phyloP scores from a whole-genome alignment of 2,113 vertebrate genomes.

The Crotalus horridus region DNA sequence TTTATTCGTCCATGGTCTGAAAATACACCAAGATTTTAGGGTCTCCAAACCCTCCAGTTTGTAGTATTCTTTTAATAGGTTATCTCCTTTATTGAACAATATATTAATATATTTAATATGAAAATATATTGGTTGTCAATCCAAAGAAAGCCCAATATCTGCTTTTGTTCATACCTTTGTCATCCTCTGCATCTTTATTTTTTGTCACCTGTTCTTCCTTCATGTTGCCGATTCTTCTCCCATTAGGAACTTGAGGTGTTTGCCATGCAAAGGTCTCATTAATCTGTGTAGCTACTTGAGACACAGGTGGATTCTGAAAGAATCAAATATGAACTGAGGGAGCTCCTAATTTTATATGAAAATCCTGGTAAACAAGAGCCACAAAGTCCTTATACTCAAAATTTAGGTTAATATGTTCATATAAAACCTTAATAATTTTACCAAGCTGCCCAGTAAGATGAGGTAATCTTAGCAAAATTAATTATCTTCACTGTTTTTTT shows the following conservation, averaged over 20 bases:
- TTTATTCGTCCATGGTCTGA: neutral
- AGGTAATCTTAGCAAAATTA: neutral
- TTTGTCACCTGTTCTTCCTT: constrained; percentile 68
- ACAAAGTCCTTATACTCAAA: neutral
- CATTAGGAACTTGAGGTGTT: constrained; percentile 55
- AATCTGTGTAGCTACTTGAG: constrained; percentile 66
- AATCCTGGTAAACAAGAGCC: neutral
- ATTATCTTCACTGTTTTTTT: neutral
- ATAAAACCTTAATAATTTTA: neutral
- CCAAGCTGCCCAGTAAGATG: neutral
- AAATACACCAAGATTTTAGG: neutral
- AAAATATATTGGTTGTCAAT: neutral
- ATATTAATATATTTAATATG: neutral
- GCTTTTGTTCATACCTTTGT: constrained; percentile 65
- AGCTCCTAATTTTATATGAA: neutral
- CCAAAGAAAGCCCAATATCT: neutral
- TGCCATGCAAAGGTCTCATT: constrained; percentile 61
- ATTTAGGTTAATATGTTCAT: neutral
- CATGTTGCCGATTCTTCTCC: constrained; percentile 67
- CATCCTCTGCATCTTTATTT: constrained; percentile 33
- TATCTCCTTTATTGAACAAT: neutral
- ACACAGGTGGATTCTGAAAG: constrained; percentile 66
- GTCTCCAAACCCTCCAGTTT: neutral
- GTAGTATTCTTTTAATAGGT: neutral
- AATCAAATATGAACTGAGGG: neutral